A percentile compares a stretch with the other conserved stretches of the same genome.
Conservation (phyloP, 2,797 vertebrate species). For the Lemur catta region DNA sequence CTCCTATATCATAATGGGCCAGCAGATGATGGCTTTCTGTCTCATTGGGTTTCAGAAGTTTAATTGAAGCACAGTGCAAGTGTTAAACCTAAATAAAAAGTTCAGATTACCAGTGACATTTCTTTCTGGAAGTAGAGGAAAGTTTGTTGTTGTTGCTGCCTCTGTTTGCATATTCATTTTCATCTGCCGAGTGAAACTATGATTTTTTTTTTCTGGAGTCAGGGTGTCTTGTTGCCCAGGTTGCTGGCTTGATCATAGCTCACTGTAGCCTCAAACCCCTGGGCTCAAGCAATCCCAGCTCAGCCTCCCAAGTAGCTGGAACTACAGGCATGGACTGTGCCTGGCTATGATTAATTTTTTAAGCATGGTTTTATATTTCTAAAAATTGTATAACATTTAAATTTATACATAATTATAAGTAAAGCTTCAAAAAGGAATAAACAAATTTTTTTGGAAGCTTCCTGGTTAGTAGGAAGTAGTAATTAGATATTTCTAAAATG, state of each 20-base stretch:
- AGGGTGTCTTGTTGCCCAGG: too few relatives aligned
- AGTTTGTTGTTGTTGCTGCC: neutral
- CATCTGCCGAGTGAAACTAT: neutral
- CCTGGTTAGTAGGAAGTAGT: neutral
- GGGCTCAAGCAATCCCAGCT: too few relatives aligned
- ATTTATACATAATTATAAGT: neutral
- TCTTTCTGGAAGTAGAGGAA: neutral
- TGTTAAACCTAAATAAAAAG: conserved; percentile 32
- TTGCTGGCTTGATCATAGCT: too few relatives aligned
- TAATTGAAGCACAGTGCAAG: neutral
- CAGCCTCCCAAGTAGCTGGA: too few relatives aligned
- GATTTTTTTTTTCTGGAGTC: neutral
- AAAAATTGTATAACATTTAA: neutral
- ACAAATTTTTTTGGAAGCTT: neutral
- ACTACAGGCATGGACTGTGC: too few relatives aligned
- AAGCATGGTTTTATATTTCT: neutral
- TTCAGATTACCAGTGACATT: neutral
- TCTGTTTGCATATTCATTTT: neutral
- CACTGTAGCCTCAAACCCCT: too few relatives aligned
- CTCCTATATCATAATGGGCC: neutral
- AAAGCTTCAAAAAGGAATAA: neutral
- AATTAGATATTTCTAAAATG: conserved; percentile 1
- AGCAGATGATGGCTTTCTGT: neutral
- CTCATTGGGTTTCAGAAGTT: conserved; percentile 20
- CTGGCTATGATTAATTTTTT: neutral